Percentiles rank a stretch among this genome's conserved stretches.
phyloP scores from a whole-genome alignment of 2,113 vertebrate species.

The Bambusicola thoracicus region DNA sequence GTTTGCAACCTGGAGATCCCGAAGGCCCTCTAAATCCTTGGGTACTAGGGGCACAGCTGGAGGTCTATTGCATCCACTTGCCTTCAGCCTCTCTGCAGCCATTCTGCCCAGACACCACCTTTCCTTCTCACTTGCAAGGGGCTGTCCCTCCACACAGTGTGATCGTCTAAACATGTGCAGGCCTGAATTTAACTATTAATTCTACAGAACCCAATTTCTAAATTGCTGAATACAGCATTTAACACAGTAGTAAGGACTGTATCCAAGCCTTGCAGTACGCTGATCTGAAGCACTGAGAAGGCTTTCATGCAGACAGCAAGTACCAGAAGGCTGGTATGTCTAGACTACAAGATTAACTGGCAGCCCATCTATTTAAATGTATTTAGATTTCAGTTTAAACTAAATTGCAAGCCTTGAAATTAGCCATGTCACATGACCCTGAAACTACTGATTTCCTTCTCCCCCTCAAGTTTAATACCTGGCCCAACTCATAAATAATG shows the following conservation, averaged over 20 bases:
- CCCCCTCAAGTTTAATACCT: slow-evolving; percentile 58
- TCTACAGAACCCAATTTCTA: not conserved
- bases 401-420: slow-evolving; percentile 75
- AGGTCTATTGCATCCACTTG: not conserved
- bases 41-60: fast-evolving
- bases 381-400: slow-evolving; percentile 72
- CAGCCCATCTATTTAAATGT: slow-evolving; percentile 65
- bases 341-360: slow-evolving; percentile 60
- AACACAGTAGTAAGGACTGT: not conserved
- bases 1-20: not conserved
- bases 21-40: not conserved
- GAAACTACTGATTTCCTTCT: slow-evolving; percentile 13
- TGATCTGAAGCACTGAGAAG: not conserved
- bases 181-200: not conserved
- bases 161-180: not conserved
- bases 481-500: slow-evolving; percentile 47
- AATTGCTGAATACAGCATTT: not conserved
- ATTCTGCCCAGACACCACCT: not conserved
- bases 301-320: slow-evolving; percentile 36
- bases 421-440: slow-evolving; percentile 39
- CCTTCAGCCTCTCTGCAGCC: not conserved
- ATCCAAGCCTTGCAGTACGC: not conserved
- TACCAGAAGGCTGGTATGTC: slow-evolving; percentile 66
- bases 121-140: not conserved
- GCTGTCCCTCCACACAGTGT: not conserved